Evolutionary conservation across 1,140 invertebrate species (phyloP), one percentile per base, ranked within the genome.

Genomic region (Drosophila willistoni): DNA sequence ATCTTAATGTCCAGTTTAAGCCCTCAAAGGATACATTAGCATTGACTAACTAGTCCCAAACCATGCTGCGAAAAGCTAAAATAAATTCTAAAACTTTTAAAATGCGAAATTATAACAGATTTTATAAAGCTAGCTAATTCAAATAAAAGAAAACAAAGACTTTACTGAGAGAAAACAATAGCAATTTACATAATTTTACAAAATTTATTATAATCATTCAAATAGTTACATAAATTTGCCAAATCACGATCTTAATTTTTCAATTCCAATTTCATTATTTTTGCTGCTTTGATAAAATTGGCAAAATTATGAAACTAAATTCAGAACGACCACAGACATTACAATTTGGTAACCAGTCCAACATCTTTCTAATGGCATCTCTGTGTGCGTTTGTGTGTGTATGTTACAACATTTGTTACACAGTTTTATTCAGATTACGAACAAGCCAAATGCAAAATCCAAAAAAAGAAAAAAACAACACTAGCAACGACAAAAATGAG

Each of bases 381-480:
- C 17, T 22, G 17, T 51, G 44, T 47, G 13, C 5, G 25, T 29
- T 1, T 36, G 34, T 19, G 44, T 19, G 17, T 19, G 17, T 47
- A 2, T 51, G 33, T 59, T 59, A 59, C 33, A 59, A 59, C 33
- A 59, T 59, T 36, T 59, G 33, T 19, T 36, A 59, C 14, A n/a
- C 55, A 36, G 44, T 51, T 17, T 29, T 17, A 34, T 57, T 33
- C 14, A 34, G 55, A 57, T 59, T 19, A 59, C 33, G 33, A 36
- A 12, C 12, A 39, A 4, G 36, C 36, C 36, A 39, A 13, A 39
- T 39, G 36, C 56, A 34, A 59, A 29, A 29, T 29, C 2, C 5
- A 29, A 5, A 29, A 29, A 59, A 29, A 29, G 22, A 13, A 59
- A 17, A 51, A 22, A 19, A 19, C 42, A 42, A 6, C 13, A 47